Base-by-base conservation (phyloP, 2,888 invertebrate species). In the Panorpa germanica region DNA sequence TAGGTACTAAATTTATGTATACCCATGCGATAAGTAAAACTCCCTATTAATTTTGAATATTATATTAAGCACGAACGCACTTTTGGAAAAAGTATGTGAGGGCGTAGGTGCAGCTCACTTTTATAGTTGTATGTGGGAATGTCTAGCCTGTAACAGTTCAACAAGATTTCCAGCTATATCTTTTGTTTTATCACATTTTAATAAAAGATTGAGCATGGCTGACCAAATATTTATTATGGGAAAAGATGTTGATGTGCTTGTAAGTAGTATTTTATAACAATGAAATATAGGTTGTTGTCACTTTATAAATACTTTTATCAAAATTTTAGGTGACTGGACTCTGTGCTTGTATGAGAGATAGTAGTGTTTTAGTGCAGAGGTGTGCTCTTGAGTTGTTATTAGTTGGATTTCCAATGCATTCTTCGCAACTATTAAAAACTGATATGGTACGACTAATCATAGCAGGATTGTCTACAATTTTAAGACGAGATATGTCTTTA, bases 61-160 rank as follows among this genome's bases (percentile, higher is more conserved):
- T 26, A 24, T 34, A 36, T 31, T 33, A 37, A 69, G 70, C 42
- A 70, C 70, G 2, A 68, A 66, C 44, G 52, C 53, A 21, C 53
- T 78, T 32, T 46, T 78, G 36, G 70, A 70, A 42, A 67, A 70
- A 43, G 71, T 85, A 6, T 76, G 77, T 45, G 66, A 69, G 29
- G 74, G 76, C 20, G 81, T 83, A 8, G 80, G 75, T 29, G 63
- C 70, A 1, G 63, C 65, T 33, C 75, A 74, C 48, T 90, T 88
- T 55, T 88, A 82, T 53, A 75, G 78, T 2, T 80, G 81, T 46
- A 59, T 90, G 24, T 90, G 90, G 90, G 77, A 82, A 46, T 78
- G 82, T 45, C 66, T 88, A 29, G 66, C 76, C 20, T 73, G 76
- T 25, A 81, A 81, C 52, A 73, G 81, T 15, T 67, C 71, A 4